A percentile compares a stretch with the other conserved stretches of the same genome.
Evolutionary conservation across 2,797 vertebrate species (phyloP).

Genomic region (Loriculus beryllinus): DNA sequence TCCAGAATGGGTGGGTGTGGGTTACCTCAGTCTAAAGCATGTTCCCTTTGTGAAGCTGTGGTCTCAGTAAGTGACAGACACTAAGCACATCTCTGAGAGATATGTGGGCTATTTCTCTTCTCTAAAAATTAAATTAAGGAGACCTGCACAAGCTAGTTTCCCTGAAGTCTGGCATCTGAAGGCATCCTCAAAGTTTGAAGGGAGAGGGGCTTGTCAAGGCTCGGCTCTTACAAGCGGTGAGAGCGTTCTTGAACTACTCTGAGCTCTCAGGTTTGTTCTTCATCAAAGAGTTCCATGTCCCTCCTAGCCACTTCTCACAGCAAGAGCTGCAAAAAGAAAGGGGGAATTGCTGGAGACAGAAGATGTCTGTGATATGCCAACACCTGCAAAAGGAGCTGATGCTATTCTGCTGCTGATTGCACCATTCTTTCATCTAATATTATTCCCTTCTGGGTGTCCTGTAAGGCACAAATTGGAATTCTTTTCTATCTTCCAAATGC

Average conservation of each 20-base stretch:
- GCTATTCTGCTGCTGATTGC: not conserved
- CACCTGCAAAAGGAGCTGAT: not conserved
- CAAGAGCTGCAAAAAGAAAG: constrained; percentile 10
- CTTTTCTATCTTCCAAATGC: not conserved
- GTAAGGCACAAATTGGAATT: not conserved
- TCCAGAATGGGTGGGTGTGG: not conserved
- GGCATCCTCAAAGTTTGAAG: not conserved
- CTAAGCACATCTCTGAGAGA: not conserved
- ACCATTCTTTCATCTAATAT: not conserved
- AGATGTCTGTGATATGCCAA: not conserved
- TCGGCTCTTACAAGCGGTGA: rapidly evolving
- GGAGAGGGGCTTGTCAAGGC: constrained; percentile 4
- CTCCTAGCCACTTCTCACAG: not conserved
- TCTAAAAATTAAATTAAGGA: not conserved
- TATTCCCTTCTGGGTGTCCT: not conserved
- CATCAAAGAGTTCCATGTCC: not conserved
- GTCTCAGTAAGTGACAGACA: not conserved
- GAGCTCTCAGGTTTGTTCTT: not conserved
- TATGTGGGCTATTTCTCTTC: not conserved
- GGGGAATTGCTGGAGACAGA: not conserved
- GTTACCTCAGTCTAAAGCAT: not conserved
- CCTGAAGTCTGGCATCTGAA: not conserved
- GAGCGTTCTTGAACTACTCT: constrained; percentile 4
- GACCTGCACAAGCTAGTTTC: not conserved
- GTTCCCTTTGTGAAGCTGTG: rapidly evolving